phyloP scores from a whole-genome alignment of 2,888 invertebrate species.

The Polydrusus tereticollis region DNA sequence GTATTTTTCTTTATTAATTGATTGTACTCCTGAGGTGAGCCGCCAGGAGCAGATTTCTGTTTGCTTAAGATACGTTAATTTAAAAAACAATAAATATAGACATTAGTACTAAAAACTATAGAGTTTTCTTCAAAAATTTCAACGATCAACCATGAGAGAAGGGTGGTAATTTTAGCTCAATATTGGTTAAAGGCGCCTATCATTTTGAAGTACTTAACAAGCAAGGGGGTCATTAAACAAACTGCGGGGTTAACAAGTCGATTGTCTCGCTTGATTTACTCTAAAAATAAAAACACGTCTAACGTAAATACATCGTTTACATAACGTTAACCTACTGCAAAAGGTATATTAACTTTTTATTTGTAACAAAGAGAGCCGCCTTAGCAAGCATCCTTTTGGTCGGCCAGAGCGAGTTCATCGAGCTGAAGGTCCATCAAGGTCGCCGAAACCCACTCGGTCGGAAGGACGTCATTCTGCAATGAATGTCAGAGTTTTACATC shows the following conservation, averaged over 20 bases:
- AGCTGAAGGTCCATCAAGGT: slow-evolving; percentile 50
- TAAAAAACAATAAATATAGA: no score
- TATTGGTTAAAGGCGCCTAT: no score
- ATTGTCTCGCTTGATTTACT: slow-evolving; percentile 22
- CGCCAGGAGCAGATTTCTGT: no score
- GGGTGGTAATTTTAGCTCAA: no score
- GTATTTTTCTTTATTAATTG: no score
- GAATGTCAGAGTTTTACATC: slow-evolving; percentile 22
- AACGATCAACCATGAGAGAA: no score
- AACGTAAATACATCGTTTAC: slow-evolving; percentile 45
- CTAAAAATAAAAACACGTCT: slow-evolving; percentile 35
- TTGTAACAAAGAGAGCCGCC: slow-evolving; percentile 49
- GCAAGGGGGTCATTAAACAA: neutral
- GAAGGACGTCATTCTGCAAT: slow-evolving; percentile 34
- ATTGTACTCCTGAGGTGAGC: no score
- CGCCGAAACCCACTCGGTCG: slow-evolving; percentile 37
- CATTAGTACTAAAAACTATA: no score
- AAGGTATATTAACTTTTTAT: slow-evolving; percentile 49
- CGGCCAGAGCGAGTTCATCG: slow-evolving; percentile 46
- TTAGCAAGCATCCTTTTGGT: slow-evolving; percentile 48
- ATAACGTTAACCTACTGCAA: slow-evolving; percentile 48
- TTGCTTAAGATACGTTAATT: no score
- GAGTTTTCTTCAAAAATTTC: no score
- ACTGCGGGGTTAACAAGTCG: slow-evolving; percentile 20
- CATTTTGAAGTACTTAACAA: neutral